Evolutionary conservation across 2,797 vertebrate species (phyloP).

Genomic region (Myoxocephalus aenaeus): DNA sequence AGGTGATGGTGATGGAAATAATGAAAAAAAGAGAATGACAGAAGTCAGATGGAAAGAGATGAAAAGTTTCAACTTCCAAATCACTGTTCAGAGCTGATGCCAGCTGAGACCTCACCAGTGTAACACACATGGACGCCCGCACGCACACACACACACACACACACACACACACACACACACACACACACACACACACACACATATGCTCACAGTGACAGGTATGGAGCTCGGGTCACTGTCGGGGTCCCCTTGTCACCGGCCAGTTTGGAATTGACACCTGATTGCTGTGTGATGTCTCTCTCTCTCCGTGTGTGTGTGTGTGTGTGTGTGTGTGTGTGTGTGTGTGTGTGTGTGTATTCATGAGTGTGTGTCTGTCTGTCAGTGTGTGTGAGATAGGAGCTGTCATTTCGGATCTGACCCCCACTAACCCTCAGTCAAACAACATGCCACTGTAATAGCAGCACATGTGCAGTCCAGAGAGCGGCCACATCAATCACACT

Average conservation of each 20-base stretch:
- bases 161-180: conserved; percentile 1
- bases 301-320: conserved; percentile 10
- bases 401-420: conserved; percentile 70
- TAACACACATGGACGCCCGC: conserved; percentile 9
- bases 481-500: conserved; percentile 27
- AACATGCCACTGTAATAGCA: conserved; percentile 58
- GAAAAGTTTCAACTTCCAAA: conserved; percentile 32
- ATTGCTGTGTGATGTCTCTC: conserved; percentile 50
- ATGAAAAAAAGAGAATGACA: neutral
- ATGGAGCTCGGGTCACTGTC: conserved; percentile 53
- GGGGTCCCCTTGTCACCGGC: conserved; percentile 57
- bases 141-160: too few species aligned
- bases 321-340: conserved; percentile 13
- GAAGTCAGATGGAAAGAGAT: conserved; percentile 7
- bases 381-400: conserved; percentile 38
- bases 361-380: conserved; percentile 18
- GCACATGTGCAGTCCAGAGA: conserved; percentile 44
- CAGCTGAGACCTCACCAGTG: conserved; percentile 58
- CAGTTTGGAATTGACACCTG: conserved; percentile 69
- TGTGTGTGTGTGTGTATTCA: conserved; percentile 13
- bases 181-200: conserved; percentile 7
- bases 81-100: conserved; percentile 29
- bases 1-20: neutral
- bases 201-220: conserved; percentile 41
- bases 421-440: conserved; percentile 71